phyloP scores from a whole-genome alignment of 2,888 invertebrate species.

The Pseudococcus viburni region DNA sequence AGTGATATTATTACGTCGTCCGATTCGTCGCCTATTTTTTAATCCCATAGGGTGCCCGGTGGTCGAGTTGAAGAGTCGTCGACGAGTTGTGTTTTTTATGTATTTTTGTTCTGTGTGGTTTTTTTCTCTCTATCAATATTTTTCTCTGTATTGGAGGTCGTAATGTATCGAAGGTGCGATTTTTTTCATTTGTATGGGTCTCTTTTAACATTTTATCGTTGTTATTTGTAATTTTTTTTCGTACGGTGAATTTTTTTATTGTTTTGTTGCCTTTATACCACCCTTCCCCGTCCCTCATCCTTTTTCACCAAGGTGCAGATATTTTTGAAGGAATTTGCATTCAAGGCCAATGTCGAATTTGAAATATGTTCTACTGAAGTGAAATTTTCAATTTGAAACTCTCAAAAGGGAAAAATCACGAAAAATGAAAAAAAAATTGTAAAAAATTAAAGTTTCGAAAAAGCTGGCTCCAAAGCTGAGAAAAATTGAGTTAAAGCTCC shows the following conservation, averaged over 20 bases:
- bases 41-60: background rate
- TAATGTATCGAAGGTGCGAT: background rate
- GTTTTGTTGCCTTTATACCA: background rate
- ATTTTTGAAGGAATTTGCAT: background rate
- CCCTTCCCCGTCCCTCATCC: no score
- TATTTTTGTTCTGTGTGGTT: background rate
- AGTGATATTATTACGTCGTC: constrained; percentile 67
- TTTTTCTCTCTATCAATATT: background rate
- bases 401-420: no score
- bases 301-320: background rate
- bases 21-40: constrained; percentile 68
- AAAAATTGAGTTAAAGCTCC: no score
- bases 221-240: constrained; percentile 37
- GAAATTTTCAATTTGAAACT: no score
- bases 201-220: background rate
- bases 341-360: no score
- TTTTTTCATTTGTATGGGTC: background rate
- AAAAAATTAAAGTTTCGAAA: no score
- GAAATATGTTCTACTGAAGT: no score
- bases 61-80: background rate
- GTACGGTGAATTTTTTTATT: background rate
- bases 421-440: no score
- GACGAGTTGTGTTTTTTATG: background rate
- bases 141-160: background rate
- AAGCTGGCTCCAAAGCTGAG: no score